These are phyloP conservation scores for Maniola hyperantus DNA, from an alignment of 2,888 invertebrate genomes.

Conservation along the genomic window DNA sequence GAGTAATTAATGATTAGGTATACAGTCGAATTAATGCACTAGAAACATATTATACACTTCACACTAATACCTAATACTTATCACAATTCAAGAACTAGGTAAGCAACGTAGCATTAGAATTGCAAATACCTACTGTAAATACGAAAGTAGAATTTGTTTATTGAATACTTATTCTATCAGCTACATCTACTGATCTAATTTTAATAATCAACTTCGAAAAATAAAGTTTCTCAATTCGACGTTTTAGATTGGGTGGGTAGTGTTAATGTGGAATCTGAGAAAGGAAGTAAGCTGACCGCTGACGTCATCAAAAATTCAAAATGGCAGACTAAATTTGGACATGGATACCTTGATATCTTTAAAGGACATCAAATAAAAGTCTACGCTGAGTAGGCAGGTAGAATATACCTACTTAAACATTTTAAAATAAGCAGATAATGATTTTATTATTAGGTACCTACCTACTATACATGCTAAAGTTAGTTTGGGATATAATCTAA, in stretches of 20 bases:
- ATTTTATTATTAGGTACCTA: too few relatives aligned
- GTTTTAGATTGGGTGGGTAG: background rate
- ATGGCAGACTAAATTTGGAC: background rate
- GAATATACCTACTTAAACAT: background rate
- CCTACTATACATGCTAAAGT: background rate
- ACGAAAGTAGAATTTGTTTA: too few relatives aligned
- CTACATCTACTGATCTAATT: background rate
- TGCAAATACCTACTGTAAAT: too few relatives aligned
- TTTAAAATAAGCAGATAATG: background rate
- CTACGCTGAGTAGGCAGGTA: background rate
- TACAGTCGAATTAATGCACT: background rate
- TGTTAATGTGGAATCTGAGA: background rate
- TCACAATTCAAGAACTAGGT: background rate
- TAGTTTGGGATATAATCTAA: background rate
- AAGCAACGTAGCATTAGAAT: too few relatives aligned
- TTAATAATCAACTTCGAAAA: background rate
- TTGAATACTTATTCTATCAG: background rate
- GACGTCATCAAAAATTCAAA: background rate
- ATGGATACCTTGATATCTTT: background rate
- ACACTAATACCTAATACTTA: background rate
- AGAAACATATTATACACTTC: background rate
- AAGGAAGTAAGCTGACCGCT: background rate
- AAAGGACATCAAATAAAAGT: background rate
- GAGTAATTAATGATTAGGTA: background rate
- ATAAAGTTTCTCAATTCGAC: too few relatives aligned